Percentiles rank a stretch among this genome's conserved stretches.
Conservation (phyloP, 92 coral and sea anemone genomes). For the Actinostola sp. region DNA sequence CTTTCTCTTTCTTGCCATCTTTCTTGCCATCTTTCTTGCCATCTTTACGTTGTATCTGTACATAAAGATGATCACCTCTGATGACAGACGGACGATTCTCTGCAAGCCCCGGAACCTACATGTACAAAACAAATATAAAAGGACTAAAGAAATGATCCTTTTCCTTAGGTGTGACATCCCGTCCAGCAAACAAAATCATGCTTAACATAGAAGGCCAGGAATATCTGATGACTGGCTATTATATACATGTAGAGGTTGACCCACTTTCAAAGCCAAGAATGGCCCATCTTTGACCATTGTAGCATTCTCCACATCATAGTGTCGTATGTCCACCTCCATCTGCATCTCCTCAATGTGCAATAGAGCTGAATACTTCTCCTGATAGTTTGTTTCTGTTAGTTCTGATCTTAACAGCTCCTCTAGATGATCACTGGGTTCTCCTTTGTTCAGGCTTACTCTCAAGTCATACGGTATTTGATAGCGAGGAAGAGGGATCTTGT, state of each 20-base stretch:
- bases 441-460: slow-evolving; percentile 70
- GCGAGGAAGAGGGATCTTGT: slow-evolving; percentile 22
- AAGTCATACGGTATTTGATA: slow-evolving; percentile 62
- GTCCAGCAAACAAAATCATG: too few species aligned
- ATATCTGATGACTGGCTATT: too few species aligned
- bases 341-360: slow-evolving; percentile 85
- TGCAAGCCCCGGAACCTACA: slow-evolving; percentile 84
- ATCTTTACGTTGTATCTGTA: slow-evolving; percentile 45
- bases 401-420: slow-evolving; percentile 43
- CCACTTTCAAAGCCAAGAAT: slow-evolving; percentile 60
- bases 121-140: not conserved
- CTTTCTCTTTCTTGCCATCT: slow-evolving; percentile 56
- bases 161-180: too few species aligned
- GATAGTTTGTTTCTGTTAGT: slow-evolving; percentile 37
- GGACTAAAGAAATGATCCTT: too few species aligned
- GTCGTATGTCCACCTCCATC: slow-evolving; percentile 83
- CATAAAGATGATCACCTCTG: slow-evolving; percentile 75
- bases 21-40: too few species aligned
- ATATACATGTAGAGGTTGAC: too few species aligned
- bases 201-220: too few species aligned
- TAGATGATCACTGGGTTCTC: slow-evolving; percentile 59
- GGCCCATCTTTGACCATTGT: slow-evolving; percentile 50
- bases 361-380: slow-evolving; percentile 65
- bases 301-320: slow-evolving; percentile 65
- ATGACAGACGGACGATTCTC: slow-evolving; percentile 86